phyloP scores from a whole-genome alignment of 2,797 vertebrate genomes.

The Acrocephalus scirpaceus region DNA sequence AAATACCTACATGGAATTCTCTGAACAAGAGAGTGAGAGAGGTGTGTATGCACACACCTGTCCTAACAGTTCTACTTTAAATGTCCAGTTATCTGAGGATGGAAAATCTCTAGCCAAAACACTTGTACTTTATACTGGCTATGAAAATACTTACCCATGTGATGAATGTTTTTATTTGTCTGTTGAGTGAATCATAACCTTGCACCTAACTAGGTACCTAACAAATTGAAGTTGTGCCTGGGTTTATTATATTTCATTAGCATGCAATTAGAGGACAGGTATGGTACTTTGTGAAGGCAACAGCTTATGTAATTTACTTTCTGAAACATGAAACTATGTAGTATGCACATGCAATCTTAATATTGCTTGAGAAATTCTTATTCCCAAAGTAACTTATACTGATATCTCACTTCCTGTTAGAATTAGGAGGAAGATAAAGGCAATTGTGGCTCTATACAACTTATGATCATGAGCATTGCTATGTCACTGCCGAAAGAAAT shows the following conservation, averaged over 20 bases:
- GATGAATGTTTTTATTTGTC: background rate
- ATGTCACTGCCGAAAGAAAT: background rate
- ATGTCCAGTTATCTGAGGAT: background rate
- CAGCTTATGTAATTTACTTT: background rate
- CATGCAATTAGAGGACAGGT: background rate
- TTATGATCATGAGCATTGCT: background rate
- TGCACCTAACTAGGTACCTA: background rate
- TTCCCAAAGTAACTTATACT: background rate
- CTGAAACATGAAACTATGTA: background rate
- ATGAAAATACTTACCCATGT: background rate
- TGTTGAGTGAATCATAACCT: background rate
- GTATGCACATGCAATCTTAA: background rate
- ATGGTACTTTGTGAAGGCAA: background rate
- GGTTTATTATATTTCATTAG: background rate
- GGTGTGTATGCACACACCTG: background rate
- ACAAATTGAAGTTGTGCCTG: background rate
- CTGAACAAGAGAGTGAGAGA: background rate
- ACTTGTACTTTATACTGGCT: background rate
- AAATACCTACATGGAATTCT: background rate
- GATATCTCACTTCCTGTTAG: background rate
- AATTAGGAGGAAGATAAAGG: background rate
- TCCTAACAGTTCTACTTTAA: background rate
- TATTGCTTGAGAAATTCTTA: background rate
- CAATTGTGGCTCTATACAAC: background rate
- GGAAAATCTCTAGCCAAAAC: background rate